Conservation (phyloP, 2,888 invertebrate species). For the Resseliella maxima region DNA sequence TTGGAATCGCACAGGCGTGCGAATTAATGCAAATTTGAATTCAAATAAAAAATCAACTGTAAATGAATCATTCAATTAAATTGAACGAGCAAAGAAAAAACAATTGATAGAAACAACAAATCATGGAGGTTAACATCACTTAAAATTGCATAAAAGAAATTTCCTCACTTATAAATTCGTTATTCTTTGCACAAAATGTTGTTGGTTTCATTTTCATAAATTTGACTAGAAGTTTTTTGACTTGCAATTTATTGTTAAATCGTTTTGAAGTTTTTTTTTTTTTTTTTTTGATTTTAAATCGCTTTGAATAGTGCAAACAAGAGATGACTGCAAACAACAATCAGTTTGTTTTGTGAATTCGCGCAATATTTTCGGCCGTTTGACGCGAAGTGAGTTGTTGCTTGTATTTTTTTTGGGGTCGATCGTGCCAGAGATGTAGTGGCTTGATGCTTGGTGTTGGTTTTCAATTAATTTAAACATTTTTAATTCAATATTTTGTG, state of each 20-base stretch:
- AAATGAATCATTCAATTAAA: conserved; percentile 47
- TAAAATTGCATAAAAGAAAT: no score
- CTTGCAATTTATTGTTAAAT: conserved; percentile 44
- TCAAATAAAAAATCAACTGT: conserved; percentile 20
- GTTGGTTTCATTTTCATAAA: no score
- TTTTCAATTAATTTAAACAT: conserved; percentile 48
- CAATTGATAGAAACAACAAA: no score
- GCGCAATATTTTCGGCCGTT: background rate
- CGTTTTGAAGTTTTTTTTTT: conserved; percentile 24
- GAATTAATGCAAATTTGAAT: conserved; percentile 40
- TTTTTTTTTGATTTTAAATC: background rate
- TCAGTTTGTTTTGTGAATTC: background rate
- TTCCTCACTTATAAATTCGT: no score
- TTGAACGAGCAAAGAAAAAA: background rate
- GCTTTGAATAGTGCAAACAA: no score
- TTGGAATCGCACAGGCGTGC: background rate
- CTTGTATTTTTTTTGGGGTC: conserved; percentile 22
- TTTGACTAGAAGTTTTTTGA: conserved; percentile 42
- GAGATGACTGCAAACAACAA: background rate
- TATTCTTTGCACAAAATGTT: background rate
- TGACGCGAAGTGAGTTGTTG: background rate
- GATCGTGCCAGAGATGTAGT: conserved; percentile 51
- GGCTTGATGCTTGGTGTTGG: conserved; percentile 45
- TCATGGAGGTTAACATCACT: no score
- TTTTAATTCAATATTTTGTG: conserved; percentile 50